Percentiles rank a stretch among this genome's conserved stretches.
Conservation (phyloP, 2,888 invertebrate species). For the Lycaena phlaeas region DNA sequence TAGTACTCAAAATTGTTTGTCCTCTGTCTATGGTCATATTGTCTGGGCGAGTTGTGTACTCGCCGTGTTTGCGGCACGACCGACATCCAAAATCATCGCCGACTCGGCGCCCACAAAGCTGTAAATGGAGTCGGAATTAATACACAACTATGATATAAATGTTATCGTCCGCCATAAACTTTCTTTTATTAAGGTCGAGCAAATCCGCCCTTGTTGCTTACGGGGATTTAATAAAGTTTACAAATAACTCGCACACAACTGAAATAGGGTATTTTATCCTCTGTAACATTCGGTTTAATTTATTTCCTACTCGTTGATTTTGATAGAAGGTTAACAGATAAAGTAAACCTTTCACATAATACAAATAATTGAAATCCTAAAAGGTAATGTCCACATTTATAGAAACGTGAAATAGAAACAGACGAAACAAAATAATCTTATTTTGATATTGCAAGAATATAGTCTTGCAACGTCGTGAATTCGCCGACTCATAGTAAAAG, state of each 20-base stretch:
- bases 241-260: slow-evolving; percentile 6
- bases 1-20: not conserved
- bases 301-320: slow-evolving; percentile 5
- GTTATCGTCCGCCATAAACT: slow-evolving; percentile 69
- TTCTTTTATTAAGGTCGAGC: slow-evolving; percentile 62
- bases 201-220: slow-evolving; percentile 37
- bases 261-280: slow-evolving; percentile 3
- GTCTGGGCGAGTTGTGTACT: not conserved
- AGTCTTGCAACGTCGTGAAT: slow-evolving; percentile 35
- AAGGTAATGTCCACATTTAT: not conserved
- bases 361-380: slow-evolving; percentile 3
- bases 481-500: slow-evolving; percentile 50
- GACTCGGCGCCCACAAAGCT: slow-evolving; percentile 45
- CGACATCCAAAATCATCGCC: slow-evolving; percentile 20
- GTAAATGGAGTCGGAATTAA: slow-evolving; percentile 62
- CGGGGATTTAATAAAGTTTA: slow-evolving; percentile 51
- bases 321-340: slow-evolving; percentile 4
- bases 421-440: slow-evolving; percentile 42
- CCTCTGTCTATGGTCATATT: not conserved
- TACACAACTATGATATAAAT: slow-evolving; percentile 66
- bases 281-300: not conserved
- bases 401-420: slow-evolving; percentile 25
- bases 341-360: not conserved
- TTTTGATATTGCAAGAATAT: slow-evolving; percentile 49
- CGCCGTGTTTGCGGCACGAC: slow-evolving; percentile 5